phyloP scores from a whole-genome alignment of 2,888 invertebrate species.

The Spisula subtruncata region DNA sequence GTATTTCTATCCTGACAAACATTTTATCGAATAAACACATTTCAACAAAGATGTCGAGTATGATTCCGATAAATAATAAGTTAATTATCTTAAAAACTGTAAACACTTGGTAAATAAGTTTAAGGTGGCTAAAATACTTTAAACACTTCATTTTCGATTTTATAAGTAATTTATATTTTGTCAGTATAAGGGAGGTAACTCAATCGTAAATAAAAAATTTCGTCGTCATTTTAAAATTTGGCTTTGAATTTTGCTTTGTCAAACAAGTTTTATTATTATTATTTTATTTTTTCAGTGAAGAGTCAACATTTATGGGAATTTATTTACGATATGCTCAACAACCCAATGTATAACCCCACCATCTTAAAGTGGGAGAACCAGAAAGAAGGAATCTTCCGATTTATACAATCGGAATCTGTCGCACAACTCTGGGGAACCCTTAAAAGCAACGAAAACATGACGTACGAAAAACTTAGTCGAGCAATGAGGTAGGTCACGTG shows the following conservation, averaged over 20 bases:
- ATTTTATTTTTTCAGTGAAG: constrained; percentile 66
- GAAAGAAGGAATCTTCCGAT: constrained; percentile 94
- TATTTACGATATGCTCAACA: constrained; percentile 93
- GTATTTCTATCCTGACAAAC: too few species aligned
- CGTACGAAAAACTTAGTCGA: constrained; percentile 96
- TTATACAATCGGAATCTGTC: constrained; percentile 95
- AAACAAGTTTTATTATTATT: background rate
- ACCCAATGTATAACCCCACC: constrained; percentile 93
- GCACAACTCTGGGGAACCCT: constrained; percentile 95
- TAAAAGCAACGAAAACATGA: constrained; percentile 96
- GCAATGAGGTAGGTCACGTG: constrained; percentile 92
- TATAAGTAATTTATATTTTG: too few species aligned
- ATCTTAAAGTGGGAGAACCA: constrained; percentile 96
- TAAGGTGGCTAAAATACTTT: too few species aligned
- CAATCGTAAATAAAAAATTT: background rate
- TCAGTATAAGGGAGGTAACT: too few species aligned
- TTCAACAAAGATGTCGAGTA: too few species aligned
- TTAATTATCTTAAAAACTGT: too few species aligned
- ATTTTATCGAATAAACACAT: too few species aligned
- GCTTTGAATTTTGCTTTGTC: background rate
- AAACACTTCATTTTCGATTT: too few species aligned
- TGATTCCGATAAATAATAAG: too few species aligned
- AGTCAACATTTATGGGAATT: constrained; percentile 93
- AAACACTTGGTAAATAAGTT: too few species aligned
- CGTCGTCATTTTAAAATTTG: background rate